Conservation (phyloP, 2,888 invertebrate genomes). For the Antitype chi region DNA sequence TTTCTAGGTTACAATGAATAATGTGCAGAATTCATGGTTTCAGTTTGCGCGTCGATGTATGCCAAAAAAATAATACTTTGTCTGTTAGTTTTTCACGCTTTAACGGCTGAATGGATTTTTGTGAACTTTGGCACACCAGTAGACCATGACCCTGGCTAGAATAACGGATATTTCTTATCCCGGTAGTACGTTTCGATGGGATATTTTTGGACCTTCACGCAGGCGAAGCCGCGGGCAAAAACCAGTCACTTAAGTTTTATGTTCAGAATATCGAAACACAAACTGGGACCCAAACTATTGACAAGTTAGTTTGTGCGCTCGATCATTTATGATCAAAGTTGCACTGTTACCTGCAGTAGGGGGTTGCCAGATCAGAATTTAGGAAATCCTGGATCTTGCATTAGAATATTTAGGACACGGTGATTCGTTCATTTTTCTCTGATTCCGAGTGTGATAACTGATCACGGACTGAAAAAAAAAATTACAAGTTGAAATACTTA, state of each 20-base stretch:
- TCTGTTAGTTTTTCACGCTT: too few relatives aligned
- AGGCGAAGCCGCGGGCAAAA: too few relatives aligned
- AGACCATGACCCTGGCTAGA: too few relatives aligned
- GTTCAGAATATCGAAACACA: not conserved
- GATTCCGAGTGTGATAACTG: not conserved
- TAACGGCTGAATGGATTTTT: not conserved
- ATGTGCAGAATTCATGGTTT: too few relatives aligned
- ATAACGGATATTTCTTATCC: not conserved
- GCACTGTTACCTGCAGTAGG: conserved; percentile 14
- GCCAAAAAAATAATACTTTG: too few relatives aligned
- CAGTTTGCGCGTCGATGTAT: too few relatives aligned
- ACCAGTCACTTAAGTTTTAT: not conserved
- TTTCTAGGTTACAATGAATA: too few relatives aligned
- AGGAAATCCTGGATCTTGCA: not conserved
- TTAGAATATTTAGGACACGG: not conserved
- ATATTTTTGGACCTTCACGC: too few relatives aligned
- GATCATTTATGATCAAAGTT: conserved; percentile 59
- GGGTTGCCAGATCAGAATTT: not conserved
- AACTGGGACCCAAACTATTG: conserved; percentile 39
- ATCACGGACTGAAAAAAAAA: not conserved
- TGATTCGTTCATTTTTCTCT: not conserved
- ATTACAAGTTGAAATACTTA: not conserved
- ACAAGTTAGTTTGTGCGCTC: conserved; percentile 42
- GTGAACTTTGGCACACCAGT: not conserved
- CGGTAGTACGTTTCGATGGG: not conserved